Percentiles rank a stretch among this genome's conserved stretches.
These are phyloP conservation scores for Sebastes steindachneri DNA, from an alignment of 2,797 vertebrate species.

Conservation along the genomic window DNA sequence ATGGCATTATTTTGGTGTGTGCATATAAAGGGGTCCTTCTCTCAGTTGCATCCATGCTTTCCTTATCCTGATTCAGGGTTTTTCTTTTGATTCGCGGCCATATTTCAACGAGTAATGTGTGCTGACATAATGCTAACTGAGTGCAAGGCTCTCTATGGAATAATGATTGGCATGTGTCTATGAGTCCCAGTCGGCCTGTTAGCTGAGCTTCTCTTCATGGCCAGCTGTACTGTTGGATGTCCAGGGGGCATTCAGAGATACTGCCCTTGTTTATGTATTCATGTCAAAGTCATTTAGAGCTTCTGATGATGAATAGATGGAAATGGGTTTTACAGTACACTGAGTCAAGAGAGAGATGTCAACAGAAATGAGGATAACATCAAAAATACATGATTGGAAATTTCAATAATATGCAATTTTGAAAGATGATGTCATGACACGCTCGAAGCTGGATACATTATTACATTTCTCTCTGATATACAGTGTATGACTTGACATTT, in stretches of 20 bases:
- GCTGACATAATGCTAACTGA: constrained; percentile 25
- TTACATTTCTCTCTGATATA: constrained; percentile 3
- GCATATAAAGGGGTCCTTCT: background rate
- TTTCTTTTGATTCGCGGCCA: background rate
- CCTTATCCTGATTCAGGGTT: background rate
- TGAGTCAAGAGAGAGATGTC: background rate
- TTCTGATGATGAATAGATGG: constrained; percentile 17
- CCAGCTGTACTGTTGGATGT: constrained; percentile 31
- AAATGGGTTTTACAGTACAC: background rate
- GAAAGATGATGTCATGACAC: background rate
- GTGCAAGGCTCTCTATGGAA: background rate
- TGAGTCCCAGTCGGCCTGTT: constrained; percentile 26
- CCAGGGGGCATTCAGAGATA: constrained; percentile 20
- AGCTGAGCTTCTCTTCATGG: constrained; percentile 15
- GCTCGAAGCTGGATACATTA: background rate
- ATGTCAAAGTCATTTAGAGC: constrained; percentile 41
- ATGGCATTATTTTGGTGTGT: background rate
- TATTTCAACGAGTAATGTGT: background rate
- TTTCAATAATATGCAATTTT: background rate
- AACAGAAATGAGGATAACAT: background rate
- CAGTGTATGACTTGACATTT: constrained; percentile 6
- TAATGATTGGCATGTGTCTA: constrained; percentile 26
- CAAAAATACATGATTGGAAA: background rate
- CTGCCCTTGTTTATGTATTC: constrained; percentile 31
- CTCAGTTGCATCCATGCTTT: background rate